Base-by-base conservation (phyloP, 2,113 vertebrate species). In the Sceloporus tristichus region DNA sequence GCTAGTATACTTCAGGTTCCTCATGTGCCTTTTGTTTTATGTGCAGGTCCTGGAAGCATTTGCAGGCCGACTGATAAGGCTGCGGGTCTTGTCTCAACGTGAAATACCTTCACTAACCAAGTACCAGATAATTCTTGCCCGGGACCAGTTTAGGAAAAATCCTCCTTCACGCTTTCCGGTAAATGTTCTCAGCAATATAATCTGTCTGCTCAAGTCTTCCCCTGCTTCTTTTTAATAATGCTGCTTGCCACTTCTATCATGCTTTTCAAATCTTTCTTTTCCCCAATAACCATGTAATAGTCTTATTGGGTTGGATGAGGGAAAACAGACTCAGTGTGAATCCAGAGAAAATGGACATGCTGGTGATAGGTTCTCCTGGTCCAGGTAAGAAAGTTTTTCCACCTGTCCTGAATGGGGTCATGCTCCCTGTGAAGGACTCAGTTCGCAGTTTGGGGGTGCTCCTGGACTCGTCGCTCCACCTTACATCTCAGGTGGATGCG, bases 101-200 rank as follows among this genome's bases (percentile, higher is more conserved):
- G 98, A 99, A 77, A 96, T 99, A 74, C 95, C 96, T 87, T 97
- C 81, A 79, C 96, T 99, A 74, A 97, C 97, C 40, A 99, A 99
- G 93, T 99, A 98, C 89, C 98, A 99, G 96, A 88, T 99, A 86
- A 98, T 99, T 89, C 96, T 99, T 21, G 97, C 98, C 78, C 98
- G 98, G 92, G 98, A 99, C 65, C 98, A 99, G 74, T 98, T 98
- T 78, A 97, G 98, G 85, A 98, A 98, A 93, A 99, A 99, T 88
- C 98, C 98, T 0, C 96, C 97, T 9, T 84, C 97, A 18, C 91
- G 97, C 78, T 84, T 98, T 77, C 79, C 84, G 96, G 98, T 98
- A 94, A 92, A 88, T 90, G 16, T 65, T 75, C n/a, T 4, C 40
- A 9, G 21, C n/a, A 13, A 1, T 38, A 3, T 38, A 4, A 29